A percentile compares a stretch with the other conserved stretches of the same genome.
Evolutionary conservation across 23 tunicate genomes (phyloP).

Genomic region (Trididemnum nubilum): DNA sequence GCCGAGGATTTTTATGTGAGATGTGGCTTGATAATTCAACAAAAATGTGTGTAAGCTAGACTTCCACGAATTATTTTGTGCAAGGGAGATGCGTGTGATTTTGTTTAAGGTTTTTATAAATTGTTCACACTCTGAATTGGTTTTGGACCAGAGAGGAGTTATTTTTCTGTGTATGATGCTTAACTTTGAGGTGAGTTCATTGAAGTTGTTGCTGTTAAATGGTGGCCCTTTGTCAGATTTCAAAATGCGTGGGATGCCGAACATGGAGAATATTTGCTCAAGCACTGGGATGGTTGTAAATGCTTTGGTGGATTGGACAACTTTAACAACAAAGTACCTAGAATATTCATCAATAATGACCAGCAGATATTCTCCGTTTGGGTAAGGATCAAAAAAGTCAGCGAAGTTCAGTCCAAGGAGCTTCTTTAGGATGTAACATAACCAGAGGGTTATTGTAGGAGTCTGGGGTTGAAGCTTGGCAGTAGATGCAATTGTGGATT

Average conservation of each 20-base stretch:
- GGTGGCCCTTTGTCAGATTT: neutral
- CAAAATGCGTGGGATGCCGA: neutral
- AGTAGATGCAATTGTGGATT: too few species aligned
- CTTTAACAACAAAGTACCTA: neutral
- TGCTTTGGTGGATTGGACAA: neutral
- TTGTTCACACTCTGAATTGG: neutral
- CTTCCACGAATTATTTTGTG: constrained; percentile 17
- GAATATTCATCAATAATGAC: neutral
- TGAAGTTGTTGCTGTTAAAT: neutral
- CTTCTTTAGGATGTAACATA: neutral
- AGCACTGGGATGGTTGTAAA: neutral
- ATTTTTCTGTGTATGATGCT: neutral
- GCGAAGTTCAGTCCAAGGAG: neutral
- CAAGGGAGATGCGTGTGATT: neutral
- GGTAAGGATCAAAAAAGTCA: constrained; percentile 13
- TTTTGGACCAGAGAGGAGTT: neutral
- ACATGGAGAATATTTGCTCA: neutral
- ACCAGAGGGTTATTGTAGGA: neutral
- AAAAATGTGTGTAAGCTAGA: neutral
- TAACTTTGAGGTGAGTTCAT: neutral
- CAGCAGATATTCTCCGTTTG: constrained; percentile 1
- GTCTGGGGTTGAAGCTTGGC: neutral
- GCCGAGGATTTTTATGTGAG: neutral
- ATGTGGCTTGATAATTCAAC: constrained; percentile 2
- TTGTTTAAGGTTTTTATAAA: neutral